Base-by-base conservation (phyloP, 2,888 invertebrate genomes). In the Ecliptopera silaceata region DNA sequence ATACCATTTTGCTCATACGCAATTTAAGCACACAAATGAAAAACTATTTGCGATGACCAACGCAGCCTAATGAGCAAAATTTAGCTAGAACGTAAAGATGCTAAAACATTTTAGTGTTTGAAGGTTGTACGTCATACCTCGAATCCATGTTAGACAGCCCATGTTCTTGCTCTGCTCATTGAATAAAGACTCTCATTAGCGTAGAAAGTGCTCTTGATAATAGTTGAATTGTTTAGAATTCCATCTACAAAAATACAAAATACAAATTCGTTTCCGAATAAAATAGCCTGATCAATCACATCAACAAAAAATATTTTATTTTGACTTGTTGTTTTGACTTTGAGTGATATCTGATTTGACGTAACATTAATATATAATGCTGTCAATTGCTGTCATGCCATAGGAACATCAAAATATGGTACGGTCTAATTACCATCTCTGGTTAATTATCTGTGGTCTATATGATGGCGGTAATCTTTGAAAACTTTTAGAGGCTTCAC, bases 91-190 rank as follows among this genome's bases (percentile, higher is more conserved):
- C 20, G 17, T 36, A 15, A 12, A 8, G 18, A 51, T 45, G 48
- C 45, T 44, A 32, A 44, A 44, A 39, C 41, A 45, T 41, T 38
- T 22, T 15, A 13, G 15, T 39, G 10, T 13, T 43, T 26, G 55
- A 75, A 77, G 70, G 67, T 73, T 77, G 74, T 68, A 82, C 77
- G 80, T 80, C 86, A 82, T 82, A 89, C 88, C 89, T 86, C 84
- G 80, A 60, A 91, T 82, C 84, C 89, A 90, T 68, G 84, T 77
- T 75, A 89, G 66, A 73, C 88, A 91, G 64, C 86, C 88, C 90
- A 90, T 91, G 70, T 73, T 84, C 71, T 66, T 67, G 66, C 60
- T 67, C 64, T 70, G 70, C 71, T 68, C 82, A 84, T 82, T 67
- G 71, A 71, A 65, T 66, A 51, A 31, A 46, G 15, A 26, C n/a